Percentiles rank a stretch among this genome's conserved stretches.
phyloP scores from a whole-genome alignment of 2,797 vertebrate species.

The Sorex maritimensis region DNA sequence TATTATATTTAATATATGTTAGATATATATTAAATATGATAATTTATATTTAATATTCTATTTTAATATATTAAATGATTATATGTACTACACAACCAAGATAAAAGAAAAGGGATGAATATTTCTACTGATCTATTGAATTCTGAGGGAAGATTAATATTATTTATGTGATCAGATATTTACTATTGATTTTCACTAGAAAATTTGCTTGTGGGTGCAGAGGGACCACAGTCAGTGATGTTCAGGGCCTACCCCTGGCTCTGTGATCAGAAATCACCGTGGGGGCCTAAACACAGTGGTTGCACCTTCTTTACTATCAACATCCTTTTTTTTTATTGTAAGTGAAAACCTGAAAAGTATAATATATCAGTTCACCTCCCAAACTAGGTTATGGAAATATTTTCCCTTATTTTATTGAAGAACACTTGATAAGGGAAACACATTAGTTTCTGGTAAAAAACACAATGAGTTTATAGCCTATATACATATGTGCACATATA shows the following conservation, averaged over 20 bases:
- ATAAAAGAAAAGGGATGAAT: not conserved
- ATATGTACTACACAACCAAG: not conserved
- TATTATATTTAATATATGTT: too few relatives aligned
- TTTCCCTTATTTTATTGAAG: not conserved
- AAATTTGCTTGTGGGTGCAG: not conserved
- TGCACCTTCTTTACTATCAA: too few relatives aligned
- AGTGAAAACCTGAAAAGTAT: constrained; percentile 55
- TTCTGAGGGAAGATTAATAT: constrained; percentile 1
- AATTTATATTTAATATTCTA: too few relatives aligned
- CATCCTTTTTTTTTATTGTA: not conserved
- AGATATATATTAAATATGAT: too few relatives aligned
- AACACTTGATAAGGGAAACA: not conserved
- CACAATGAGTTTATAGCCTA: not conserved
- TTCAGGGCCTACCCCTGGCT: too few relatives aligned
- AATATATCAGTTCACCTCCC: constrained; percentile 57
- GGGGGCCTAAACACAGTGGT: too few relatives aligned
- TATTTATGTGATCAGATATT: not conserved
- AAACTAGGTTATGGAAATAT: constrained; percentile 62
- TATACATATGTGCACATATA: too few relatives aligned
- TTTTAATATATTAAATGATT: not conserved
- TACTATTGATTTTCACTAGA: constrained; percentile 50
- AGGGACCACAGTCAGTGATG: not conserved
- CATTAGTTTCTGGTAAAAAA: not conserved
- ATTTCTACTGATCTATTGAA: not conserved
- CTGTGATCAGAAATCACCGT: too few relatives aligned